Evolutionary conservation across 2,888 invertebrate species (phyloP), one percentile per base, ranked within the genome.

Genomic region (Lasioglossum pauxillum): DNA sequence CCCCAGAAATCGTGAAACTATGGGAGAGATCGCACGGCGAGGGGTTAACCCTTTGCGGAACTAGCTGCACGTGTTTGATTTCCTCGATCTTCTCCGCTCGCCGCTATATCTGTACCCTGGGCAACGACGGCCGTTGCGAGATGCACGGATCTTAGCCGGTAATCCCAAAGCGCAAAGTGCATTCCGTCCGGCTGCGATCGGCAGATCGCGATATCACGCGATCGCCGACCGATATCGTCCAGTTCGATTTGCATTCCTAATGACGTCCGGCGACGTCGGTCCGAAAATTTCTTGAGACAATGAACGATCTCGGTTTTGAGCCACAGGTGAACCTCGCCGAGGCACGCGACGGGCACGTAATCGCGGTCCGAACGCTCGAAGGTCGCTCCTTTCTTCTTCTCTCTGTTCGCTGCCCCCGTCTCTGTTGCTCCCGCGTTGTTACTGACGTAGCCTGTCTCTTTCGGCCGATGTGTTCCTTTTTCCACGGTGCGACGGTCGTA

Each of bases 311-410:
- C 41, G 14, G 12, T 2, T 60, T 53, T 46, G 44, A 10, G 8
- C 16, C 5, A 35, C 41, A 0, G 69, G 14, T n/a, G 71, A 71
- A 5, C 41, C 23, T n/a, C 71, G 53, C 0, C 23, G 16, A n/a
- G 73, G 49, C 49, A 73, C 72, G 49, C 75, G 53, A 44, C 67
- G 57, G 53, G 16, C 84, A 80, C 73, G 79, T 81, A 78, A 80
- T 85, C 75, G 67, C 67, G 46, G 57, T 53, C 74, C 80, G 78
- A 72, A 73, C 75, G 75, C 80, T 53, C 91, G 92, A 91, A 90
- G 91, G 91, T 89, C 92, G 85, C 74, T 27, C 80, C 64, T 78
- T 82, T 74, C 73, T 80, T 75, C 82, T 78, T 80, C 75, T 78
- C 82, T 84, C 77, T 67, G 60, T 69, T 80, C 75, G 46, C 78